Conservation (phyloP, 2,888 invertebrate species). For the Carcina quercana region DNA sequence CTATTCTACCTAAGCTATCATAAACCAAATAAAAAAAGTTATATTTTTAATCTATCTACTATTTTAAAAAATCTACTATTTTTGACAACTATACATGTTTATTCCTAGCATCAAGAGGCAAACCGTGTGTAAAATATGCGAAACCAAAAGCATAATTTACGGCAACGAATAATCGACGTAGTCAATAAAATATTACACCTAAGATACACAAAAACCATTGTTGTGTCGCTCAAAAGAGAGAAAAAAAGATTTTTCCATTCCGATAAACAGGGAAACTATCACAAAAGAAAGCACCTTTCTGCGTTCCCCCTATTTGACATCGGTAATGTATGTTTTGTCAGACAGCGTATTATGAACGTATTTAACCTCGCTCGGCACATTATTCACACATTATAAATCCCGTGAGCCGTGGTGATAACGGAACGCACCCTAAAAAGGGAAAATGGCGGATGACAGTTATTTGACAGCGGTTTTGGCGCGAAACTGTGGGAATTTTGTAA, state of each 20-base stretch:
- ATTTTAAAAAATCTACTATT: too few species aligned
- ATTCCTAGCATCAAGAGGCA: too few species aligned
- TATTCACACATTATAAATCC: constrained; percentile 73
- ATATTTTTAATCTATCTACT: too few species aligned
- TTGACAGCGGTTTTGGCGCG: constrained; percentile 57
- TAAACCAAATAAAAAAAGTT: too few species aligned
- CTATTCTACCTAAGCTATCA: too few species aligned
- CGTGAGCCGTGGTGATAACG: constrained; percentile 58
- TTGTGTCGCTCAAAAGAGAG: constrained; percentile 31
- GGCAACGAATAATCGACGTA: too few species aligned
- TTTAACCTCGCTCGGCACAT: constrained; percentile 55
- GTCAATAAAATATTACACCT: constrained; percentile 5
- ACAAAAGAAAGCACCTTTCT: constrained; percentile 26
- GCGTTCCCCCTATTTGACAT: constrained; percentile 35
- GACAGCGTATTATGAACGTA: constrained; percentile 31
- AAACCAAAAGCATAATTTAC: too few species aligned
- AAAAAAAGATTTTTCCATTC: constrained; percentile 50
- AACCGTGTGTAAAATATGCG: too few species aligned
- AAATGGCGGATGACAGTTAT: constrained; percentile 54
- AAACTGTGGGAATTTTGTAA: constrained; percentile 16
- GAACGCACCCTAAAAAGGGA: constrained; percentile 43
- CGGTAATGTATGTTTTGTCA: constrained; percentile 70
- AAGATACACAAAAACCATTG: constrained; percentile 17
- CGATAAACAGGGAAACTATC: constrained; percentile 61
- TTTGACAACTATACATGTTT: too few species aligned